phyloP scores from a whole-genome alignment of 1,140 invertebrate genomes.

The Stegodyphus mimosarum region DNA sequence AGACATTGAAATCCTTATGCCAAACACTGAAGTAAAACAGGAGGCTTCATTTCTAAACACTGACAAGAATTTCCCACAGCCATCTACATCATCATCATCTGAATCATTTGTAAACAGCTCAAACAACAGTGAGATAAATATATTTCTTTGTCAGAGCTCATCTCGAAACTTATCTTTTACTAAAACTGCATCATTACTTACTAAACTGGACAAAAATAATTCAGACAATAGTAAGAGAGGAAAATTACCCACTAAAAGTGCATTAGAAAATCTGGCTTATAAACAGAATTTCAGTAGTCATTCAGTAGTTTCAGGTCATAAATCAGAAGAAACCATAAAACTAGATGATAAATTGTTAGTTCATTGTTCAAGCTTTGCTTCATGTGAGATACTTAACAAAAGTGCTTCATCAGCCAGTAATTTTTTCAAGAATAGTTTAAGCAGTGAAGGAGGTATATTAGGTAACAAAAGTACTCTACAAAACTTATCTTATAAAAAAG shows the following conservation, averaged over 20 bases:
- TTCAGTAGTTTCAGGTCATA: too few relatives aligned
- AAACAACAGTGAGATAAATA: too few relatives aligned
- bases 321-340: too few relatives aligned
- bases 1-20: slow-evolving; percentile 78
- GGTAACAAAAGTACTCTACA: too few relatives aligned
- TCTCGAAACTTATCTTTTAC: neutral
- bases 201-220: neutral
- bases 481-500: neutral
- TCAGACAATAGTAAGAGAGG: too few relatives aligned
- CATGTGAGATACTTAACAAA: neutral
- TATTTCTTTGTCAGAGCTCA: neutral
- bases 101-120: too few relatives aligned
- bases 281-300: too few relatives aligned
- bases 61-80: neutral
- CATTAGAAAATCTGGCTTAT: too few relatives aligned
- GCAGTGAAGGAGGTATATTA: too few relatives aligned
- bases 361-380: neutral
- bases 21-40: slow-evolving; percentile 80
- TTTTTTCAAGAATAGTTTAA: too few relatives aligned
- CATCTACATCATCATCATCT: neutral
- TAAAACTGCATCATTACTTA: neutral
- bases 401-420: neutral
- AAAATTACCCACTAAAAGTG: too few relatives aligned
- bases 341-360: neutral
- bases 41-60: slow-evolving; percentile 67